phyloP scores from a whole-genome alignment of 2,888 invertebrate species.

The Diachrysia chrysitis region DNA sequence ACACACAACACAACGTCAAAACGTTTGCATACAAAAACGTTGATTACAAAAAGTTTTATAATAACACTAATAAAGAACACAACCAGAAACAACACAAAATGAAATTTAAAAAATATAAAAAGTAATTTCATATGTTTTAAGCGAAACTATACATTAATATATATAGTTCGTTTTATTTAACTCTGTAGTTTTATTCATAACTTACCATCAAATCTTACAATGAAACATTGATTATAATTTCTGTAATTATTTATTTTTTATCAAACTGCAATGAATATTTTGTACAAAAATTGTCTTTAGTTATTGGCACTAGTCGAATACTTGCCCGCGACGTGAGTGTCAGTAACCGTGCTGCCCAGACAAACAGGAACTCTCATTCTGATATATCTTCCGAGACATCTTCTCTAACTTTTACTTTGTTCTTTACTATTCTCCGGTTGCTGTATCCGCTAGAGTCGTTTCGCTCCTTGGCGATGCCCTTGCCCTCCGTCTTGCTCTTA shows the following conservation, averaged over 20 bases:
- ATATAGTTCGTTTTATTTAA: constrained; percentile 61
- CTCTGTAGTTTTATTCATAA: constrained; percentile 53
- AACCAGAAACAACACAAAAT: constrained; percentile 73
- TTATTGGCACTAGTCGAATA: constrained; percentile 57
- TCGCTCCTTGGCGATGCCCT: constrained; percentile 75
- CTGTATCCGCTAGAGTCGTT: constrained; percentile 74
- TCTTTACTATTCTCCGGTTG: constrained; percentile 68
- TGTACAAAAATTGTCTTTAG: constrained; percentile 38
- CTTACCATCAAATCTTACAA: constrained; percentile 9
- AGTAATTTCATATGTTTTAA: constrained; percentile 63
- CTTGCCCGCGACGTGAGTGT: constrained; percentile 45
- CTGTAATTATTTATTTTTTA: constrained; percentile 32
- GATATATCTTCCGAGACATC: constrained; percentile 82
- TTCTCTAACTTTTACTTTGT: constrained; percentile 79
- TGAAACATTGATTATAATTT: constrained; percentile 27
- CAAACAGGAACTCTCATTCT: constrained; percentile 61
- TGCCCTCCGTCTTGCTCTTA: constrained; percentile 74
- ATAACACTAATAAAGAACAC: constrained; percentile 68
- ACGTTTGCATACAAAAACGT: constrained; percentile 72
- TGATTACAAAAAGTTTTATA: constrained; percentile 76
- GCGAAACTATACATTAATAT: constrained; percentile 66
- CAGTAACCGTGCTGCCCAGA: constrained; percentile 27
- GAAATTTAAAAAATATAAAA: constrained; percentile 75
- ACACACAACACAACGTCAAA: constrained; percentile 58
- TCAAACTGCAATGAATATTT: constrained; percentile 25